Conservation (phyloP, 37 sponge, comb jelly and placozoan species). For the Lycopodina hypogea region DNA sequence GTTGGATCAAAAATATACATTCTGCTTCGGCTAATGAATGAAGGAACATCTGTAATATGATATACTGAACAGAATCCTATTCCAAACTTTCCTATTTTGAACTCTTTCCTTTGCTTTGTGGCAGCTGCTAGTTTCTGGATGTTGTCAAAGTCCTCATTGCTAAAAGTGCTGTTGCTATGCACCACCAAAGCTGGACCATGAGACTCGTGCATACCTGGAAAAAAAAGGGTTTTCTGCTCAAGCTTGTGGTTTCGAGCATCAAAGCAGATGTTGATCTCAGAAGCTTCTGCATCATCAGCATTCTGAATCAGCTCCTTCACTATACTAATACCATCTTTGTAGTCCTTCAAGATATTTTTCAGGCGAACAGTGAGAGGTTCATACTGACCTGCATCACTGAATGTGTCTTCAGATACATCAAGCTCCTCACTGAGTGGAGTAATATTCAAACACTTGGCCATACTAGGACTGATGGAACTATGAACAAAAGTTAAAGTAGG, state of each 20-base stretch:
- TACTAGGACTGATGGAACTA: constrained; percentile 1
- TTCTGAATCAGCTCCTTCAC: constrained; percentile 78
- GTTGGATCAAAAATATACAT: constrained; percentile 74
- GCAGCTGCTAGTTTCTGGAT: constrained; percentile 75
- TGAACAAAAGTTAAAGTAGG: constrained; percentile 25
- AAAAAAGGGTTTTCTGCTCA: constrained; percentile 28
- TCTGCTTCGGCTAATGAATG: constrained; percentile 55
- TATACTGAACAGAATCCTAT: constrained; percentile 78
- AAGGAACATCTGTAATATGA: constrained; percentile 65
- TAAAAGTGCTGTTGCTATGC: constrained; percentile 56
- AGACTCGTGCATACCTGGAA: constrained; percentile 49
- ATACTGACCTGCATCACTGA: constrained; percentile 66
- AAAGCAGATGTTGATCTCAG: constrained; percentile 59
- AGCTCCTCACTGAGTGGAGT: constrained; percentile 37
- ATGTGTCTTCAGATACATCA: constrained; percentile 51
- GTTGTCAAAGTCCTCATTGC: constrained; percentile 77
- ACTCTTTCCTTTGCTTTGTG: constrained; percentile 51
- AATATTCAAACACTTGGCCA: constrained; percentile 21
- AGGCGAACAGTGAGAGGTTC: constrained; percentile 63
- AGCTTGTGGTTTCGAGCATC: constrained; percentile 41
- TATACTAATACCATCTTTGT: constrained; percentile 71
- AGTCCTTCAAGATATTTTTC: constrained; percentile 67
- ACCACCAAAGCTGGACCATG: constrained; percentile 72
- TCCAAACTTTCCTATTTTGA: constrained; percentile 87
- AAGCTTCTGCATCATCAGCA: constrained; percentile 86